Conservation (phyloP, 2,113 vertebrate species). For the Miniopterus natalensis region DNA sequence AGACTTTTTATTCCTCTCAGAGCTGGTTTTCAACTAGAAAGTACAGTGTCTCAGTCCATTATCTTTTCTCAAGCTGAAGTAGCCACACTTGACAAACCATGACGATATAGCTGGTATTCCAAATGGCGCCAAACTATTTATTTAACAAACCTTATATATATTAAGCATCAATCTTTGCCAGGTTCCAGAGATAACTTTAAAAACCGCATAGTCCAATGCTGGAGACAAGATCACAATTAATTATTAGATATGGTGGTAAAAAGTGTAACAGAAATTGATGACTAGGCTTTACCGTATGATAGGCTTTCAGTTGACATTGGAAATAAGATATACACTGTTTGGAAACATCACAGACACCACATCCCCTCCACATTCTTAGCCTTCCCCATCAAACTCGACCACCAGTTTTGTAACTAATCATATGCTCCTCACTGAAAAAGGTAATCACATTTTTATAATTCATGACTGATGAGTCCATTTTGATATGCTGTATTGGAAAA, state of each 20-base stretch:
- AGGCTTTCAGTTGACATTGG: not conserved
- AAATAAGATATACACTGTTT: not conserved
- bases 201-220: not conserved
- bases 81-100: not conserved
- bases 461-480: constrained; percentile 32
- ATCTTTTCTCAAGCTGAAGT: not conserved
- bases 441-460: constrained; percentile 4
- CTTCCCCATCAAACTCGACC: not conserved
- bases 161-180: not conserved
- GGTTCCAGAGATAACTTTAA: not conserved
- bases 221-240: constrained; percentile 32
- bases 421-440: constrained; percentile 35
- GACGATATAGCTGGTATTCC: not conserved
- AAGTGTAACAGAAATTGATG: not conserved
- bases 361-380: not conserved
- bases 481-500: not conserved
- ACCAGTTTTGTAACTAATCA: not conserved
- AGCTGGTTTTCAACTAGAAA: not conserved
- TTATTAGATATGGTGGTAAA: not conserved
- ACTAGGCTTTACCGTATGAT: not conserved
- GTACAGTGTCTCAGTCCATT: not conserved
- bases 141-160: not conserved
- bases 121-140: not conserved
- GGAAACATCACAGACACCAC: not conserved
- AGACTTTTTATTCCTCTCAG: not conserved